Conservation (phyloP, 2,797 vertebrate genomes). For the Sebastes itinus region DNA sequence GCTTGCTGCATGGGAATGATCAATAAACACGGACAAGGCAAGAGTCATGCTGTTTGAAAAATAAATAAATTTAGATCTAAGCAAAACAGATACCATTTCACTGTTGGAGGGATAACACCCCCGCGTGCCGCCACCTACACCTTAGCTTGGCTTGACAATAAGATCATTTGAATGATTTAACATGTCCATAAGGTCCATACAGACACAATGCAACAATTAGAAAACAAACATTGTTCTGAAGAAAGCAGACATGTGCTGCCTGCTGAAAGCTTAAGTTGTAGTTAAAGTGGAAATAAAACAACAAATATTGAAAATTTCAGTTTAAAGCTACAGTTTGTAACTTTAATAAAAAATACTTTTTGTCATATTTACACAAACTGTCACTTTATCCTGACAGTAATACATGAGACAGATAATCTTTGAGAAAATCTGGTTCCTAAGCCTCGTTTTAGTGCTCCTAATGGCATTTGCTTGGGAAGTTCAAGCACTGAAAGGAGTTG, state of each 20-base stretch:
- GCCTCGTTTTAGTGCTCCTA: neutral
- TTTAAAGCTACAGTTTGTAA: neutral
- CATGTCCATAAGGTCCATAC: neutral
- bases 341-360: too few relatives aligned
- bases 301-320: neutral
- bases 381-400: too few relatives aligned
- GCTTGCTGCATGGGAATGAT: slow-evolving; percentile 19
- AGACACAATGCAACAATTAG: neutral
- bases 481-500: neutral
- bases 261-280: neutral
- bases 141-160: neutral
- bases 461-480: too few relatives aligned
- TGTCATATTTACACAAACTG: too few relatives aligned
- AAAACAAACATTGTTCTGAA: neutral
- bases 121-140: neutral
- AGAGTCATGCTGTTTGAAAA: slow-evolving; percentile 4
- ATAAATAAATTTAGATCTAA: slow-evolving; percentile 4
- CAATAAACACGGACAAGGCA: slow-evolving; percentile 18
- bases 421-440: too few relatives aligned
- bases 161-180: neutral
- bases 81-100: slow-evolving; percentile 9
- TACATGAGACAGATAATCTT: too few relatives aligned
- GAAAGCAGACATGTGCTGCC: neutral
- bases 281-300: neutral
- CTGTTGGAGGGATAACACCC: neutral